Evolutionary conservation across 2,113 vertebrate genomes (phyloP).

Genomic region (Chaetodon trifascialis): DNA sequence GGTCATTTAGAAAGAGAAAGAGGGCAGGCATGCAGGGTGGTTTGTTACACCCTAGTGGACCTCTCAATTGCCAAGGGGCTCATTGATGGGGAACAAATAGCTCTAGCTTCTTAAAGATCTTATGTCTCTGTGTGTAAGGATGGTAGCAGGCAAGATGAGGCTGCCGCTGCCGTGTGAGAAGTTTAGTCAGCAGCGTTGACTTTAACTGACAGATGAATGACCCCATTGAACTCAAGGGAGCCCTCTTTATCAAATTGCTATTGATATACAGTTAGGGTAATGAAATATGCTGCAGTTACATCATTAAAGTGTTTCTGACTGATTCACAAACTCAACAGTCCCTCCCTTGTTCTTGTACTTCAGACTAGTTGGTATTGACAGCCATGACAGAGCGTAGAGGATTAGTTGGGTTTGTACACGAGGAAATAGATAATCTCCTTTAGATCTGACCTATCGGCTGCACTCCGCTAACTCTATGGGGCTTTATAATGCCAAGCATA

Average conservation of each 20-base stretch:
- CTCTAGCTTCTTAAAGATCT: conserved; percentile 38
- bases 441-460: conserved; percentile 71
- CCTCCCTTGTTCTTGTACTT: conserved; percentile 10
- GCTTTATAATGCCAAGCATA: conserved; percentile 59
- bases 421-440: conserved; percentile 75
- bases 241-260: conserved; percentile 9
- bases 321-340: conserved; percentile 1
- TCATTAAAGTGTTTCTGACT: conserved; percentile 6
- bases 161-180: conserved; percentile 8
- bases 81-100: conserved; percentile 65
- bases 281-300: not conserved
- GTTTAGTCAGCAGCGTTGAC: conserved; percentile 25
- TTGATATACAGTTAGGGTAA: conserved; percentile 3
- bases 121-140: conserved; percentile 13
- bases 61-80: conserved; percentile 47
- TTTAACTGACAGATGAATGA: conserved; percentile 41
- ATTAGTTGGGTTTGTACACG: conserved; percentile 68
- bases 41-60: conserved; percentile 56
- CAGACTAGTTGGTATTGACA: conserved; percentile 48
- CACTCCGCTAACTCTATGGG: conserved; percentile 55
- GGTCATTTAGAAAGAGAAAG: conserved; percentile 64
- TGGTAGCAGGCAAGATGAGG: conserved; percentile 20
- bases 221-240: conserved; percentile 33
- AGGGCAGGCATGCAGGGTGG: conserved; percentile 43
- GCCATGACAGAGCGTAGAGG: conserved; percentile 65